Conservation (phyloP, 2,113 vertebrate species). For the Syngnathus typhle region DNA sequence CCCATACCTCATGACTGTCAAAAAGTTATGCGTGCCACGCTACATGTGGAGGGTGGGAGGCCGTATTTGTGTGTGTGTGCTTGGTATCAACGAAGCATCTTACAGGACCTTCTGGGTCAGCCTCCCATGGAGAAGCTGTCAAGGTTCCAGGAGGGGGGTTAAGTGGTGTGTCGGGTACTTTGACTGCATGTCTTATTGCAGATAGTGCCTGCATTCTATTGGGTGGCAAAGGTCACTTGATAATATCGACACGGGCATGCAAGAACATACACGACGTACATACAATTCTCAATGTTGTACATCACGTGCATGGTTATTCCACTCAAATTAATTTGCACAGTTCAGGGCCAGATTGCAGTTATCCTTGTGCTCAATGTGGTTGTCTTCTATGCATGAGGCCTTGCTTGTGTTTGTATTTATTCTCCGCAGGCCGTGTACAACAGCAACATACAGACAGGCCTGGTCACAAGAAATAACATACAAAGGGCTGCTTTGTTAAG, state of each 20-base stretch:
- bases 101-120: constrained; percentile 57
- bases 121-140: constrained; percentile 62
- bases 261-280: constrained; percentile 3
- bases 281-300: constrained; percentile 11
- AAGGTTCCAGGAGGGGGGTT: constrained; percentile 63
- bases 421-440: constrained; percentile 15
- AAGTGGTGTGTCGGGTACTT: constrained; percentile 54
- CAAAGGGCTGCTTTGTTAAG: constrained; percentile 2
- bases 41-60: background rate
- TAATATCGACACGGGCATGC: constrained; percentile 45
- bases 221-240: constrained; percentile 45
- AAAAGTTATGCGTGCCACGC: constrained; percentile 36
- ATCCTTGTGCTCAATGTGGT: constrained; percentile 31
- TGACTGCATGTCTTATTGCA: constrained; percentile 44
- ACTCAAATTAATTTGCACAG: constrained; percentile 30
- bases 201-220: constrained; percentile 41
- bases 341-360: constrained; percentile 42
- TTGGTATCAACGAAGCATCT: constrained; percentile 56
- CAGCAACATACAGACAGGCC: background rate
- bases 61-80: constrained; percentile 28
- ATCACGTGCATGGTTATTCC: constrained; percentile 27
- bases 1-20: constrained; percentile 50
- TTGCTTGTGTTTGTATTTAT: constrained; percentile 20
- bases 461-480: background rate
- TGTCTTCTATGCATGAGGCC: constrained; percentile 21